Evolutionary conservation across 2,113 vertebrate genomes (phyloP).

Genomic region (Genyomyrus donnyi): DNA sequence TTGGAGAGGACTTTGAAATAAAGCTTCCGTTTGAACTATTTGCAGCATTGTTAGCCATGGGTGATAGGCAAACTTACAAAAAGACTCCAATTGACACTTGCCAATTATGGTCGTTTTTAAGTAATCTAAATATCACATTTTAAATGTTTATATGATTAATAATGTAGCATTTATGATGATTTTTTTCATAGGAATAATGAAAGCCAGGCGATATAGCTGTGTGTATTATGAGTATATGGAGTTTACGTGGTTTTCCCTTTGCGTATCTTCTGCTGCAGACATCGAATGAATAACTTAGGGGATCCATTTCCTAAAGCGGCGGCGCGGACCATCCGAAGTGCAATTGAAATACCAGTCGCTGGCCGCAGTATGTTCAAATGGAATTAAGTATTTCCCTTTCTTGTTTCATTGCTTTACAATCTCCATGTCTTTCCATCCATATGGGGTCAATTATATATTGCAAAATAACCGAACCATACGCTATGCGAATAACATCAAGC

Average conservation of each 20-base stretch:
- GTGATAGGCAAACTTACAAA: not conserved
- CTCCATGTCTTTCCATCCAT: not conserved
- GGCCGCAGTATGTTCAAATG: not conserved
- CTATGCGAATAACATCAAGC: not conserved
- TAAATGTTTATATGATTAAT: not conserved
- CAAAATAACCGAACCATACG: not conserved
- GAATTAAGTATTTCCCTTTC: not conserved
- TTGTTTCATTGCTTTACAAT: not conserved
- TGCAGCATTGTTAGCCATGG: not conserved
- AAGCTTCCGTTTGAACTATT: not conserved
- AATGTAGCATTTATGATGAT: not conserved
- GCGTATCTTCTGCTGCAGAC: not conserved
- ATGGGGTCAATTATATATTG: not conserved
- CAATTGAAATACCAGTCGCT: not conserved
- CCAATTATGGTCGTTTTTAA: not conserved
- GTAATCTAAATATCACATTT: not conserved
- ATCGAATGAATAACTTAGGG: not conserved
- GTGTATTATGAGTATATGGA: not conserved
- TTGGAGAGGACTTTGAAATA: not conserved
- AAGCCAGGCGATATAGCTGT: not conserved
- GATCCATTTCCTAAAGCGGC: not conserved
- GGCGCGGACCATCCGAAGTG: not conserved
- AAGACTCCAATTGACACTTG: too few species aligned
- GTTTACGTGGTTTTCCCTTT: not conserved
- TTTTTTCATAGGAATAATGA: not conserved